Evolutionary conservation across 1,140 invertebrate species (phyloP), one percentile per base, ranked within the genome.

Genomic region (Diploscapter pachys): DNA sequence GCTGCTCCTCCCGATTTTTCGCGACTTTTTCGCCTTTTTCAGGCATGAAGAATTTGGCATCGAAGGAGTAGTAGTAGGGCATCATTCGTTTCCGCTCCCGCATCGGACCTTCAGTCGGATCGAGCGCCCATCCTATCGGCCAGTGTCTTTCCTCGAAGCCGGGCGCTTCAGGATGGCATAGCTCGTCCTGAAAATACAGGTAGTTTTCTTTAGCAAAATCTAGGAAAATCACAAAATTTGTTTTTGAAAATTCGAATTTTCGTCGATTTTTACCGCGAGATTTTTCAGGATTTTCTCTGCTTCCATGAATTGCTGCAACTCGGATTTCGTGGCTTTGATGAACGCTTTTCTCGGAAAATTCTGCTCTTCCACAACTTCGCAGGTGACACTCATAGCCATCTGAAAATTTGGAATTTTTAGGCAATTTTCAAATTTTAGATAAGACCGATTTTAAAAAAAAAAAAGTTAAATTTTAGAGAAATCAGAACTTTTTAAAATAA

Each of bases 61-160:
- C 88, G 6, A 95, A 90, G 72, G 90, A 89, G 5, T 95, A 87
- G 81, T 93, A 90, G 80, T 92, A 92, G 75, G 92, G 89, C 78
- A 91, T 89, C 62, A 96, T 83, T 11, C 93, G 89, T 74, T 91
- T 91, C 78, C 94, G 89, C 9, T 94, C 89, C 80, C 94, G 88
- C 2, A 89, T 90, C 3, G 92, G 92, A 9, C 93, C 93, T 87
- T 96, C 94, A 2, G 92, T 93, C 56, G 92, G 91, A 87, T 95
- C 93, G n/a, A 96, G 86, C 82, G 93, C 90, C 92, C 92, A 95
- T 56, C 88, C 91, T 80, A 86, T 86, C 9, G 93, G 92, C 85
- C 91, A 92, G 48, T 89, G 73, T n/a, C 62, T 13, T 0, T 51
- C 51, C 31, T 79, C 79, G 66, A 78, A 83, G 61, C 80, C 79